Evolutionary conservation across 92 coral and sea anemone species (phyloP).

Genomic region (Palythoa caribaeorum): DNA sequence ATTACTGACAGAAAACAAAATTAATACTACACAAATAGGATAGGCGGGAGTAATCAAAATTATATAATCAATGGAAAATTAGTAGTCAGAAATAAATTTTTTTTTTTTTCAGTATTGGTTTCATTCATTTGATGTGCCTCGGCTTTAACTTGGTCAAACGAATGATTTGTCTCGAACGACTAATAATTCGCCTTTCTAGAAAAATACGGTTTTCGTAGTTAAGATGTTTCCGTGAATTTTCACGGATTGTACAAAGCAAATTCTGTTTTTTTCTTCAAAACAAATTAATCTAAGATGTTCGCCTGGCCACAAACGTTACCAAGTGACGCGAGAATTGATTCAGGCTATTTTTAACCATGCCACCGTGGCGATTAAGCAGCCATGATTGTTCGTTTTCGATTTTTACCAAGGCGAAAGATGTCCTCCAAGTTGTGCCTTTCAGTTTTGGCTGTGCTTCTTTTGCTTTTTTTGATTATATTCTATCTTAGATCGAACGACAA

Average conservation of each 20-base stretch:
- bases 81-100: too few species aligned
- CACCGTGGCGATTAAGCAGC: conserved; percentile 19
- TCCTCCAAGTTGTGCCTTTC: conserved; percentile 10
- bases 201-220: too few species aligned
- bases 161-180: too few species aligned
- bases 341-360: not conserved
- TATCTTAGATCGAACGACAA: not conserved
- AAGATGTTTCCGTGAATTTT: too few species aligned
- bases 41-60: too few species aligned
- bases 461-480: conserved; percentile 13
- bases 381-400: conserved; percentile 36
- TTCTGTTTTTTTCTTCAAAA: not conserved
- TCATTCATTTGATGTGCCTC: too few species aligned
- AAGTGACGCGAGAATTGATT: not conserved
- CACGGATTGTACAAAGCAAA: not conserved
- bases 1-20: too few species aligned
- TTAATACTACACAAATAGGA: too few species aligned
- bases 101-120: too few species aligned
- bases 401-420: conserved; percentile 31
- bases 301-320: not conserved
- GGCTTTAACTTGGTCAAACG: too few species aligned
- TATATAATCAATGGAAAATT: too few species aligned
- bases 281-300: not conserved
- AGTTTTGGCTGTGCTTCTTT: not conserved
- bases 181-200: too few species aligned